These are phyloP conservation scores for Nematolebias whitei DNA, from an alignment of 2,113 vertebrate genomes.

Conservation along the genomic window DNA sequence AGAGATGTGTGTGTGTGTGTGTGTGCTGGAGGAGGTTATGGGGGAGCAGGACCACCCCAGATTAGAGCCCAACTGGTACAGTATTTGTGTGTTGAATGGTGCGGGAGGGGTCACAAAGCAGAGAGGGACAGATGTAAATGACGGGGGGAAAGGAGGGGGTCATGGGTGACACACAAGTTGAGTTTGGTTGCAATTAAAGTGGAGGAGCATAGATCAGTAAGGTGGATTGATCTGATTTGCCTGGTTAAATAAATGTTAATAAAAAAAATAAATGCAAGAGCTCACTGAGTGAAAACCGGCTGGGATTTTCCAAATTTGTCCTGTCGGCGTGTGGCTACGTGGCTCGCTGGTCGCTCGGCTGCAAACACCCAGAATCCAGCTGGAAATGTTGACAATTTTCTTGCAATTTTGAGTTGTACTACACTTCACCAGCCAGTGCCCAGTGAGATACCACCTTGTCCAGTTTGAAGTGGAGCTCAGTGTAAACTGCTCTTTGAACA, in stretches of 20 bases:
- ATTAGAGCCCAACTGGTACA: slow-evolving; percentile 63
- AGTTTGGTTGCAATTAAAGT: background rate
- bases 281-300: background rate
- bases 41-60: slow-evolving; percentile 37
- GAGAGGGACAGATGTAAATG: slow-evolving; percentile 32
- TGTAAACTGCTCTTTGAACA: background rate
- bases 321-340: too few relatives aligned
- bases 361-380: too few relatives aligned
- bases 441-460: too few relatives aligned
- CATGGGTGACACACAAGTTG: background rate
- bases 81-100: slow-evolving; percentile 24
- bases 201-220: background rate
- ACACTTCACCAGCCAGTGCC: too few relatives aligned
- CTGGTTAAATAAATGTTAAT: too few relatives aligned
- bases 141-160: background rate
- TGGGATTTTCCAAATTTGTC: background rate
- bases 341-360: too few relatives aligned
- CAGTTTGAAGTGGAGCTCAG: too few relatives aligned
- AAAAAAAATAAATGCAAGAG: too few relatives aligned
- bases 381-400: too few relatives aligned
- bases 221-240: too few relatives aligned
- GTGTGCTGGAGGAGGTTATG: background rate
- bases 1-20: slow-evolving; percentile 7
- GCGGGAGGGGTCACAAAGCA: slow-evolving; percentile 6
- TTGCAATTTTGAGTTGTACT: too few relatives aligned